A percentile compares a stretch with the other conserved stretches of the same genome.
These are phyloP conservation scores for Rhea americana DNA, from an alignment of 2,113 vertebrate genomes.

Conservation along the genomic window DNA sequence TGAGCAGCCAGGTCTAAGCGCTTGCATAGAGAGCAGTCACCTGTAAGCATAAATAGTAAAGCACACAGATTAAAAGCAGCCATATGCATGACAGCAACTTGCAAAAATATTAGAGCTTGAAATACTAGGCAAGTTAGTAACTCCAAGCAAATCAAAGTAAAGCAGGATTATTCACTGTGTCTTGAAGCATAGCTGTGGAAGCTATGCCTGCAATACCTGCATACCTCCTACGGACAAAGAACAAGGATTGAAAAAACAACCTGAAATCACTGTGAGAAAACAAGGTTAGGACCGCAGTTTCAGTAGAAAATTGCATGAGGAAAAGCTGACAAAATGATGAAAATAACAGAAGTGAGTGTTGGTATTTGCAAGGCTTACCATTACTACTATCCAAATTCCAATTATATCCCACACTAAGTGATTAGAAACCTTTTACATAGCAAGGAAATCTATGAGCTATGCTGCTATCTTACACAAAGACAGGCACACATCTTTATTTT, in stretches of 20 bases:
- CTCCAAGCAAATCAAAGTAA: not conserved
- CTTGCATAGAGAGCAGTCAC: not conserved
- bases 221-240: not conserved
- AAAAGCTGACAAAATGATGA: not conserved
- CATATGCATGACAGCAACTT: not conserved
- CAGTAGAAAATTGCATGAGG: not conserved
- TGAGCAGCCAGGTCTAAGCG: not conserved
- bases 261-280: not conserved
- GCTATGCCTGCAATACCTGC: not conserved
- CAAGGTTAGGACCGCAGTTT: not conserved
- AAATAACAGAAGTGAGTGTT: not conserved
- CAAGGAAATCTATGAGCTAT: not conserved
- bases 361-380: not conserved
- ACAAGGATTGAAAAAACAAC: not conserved
- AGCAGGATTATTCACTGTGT: not conserved
- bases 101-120: not conserved
- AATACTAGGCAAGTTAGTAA: not conserved
- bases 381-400: not conserved
- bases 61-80: not conserved
- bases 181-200: not conserved
- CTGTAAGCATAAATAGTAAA: slow-evolving; percentile 40
- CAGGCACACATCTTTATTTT: slow-evolving; percentile 76
- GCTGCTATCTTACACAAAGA: slow-evolving; percentile 58
- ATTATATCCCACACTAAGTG: not conserved
- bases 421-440: not conserved